Percentiles rank a stretch among this genome's conserved stretches.
These are phyloP conservation scores for Rhadinocentrus ornatus DNA, from an alignment of 2,797 vertebrate genomes.

Conservation along the genomic window DNA sequence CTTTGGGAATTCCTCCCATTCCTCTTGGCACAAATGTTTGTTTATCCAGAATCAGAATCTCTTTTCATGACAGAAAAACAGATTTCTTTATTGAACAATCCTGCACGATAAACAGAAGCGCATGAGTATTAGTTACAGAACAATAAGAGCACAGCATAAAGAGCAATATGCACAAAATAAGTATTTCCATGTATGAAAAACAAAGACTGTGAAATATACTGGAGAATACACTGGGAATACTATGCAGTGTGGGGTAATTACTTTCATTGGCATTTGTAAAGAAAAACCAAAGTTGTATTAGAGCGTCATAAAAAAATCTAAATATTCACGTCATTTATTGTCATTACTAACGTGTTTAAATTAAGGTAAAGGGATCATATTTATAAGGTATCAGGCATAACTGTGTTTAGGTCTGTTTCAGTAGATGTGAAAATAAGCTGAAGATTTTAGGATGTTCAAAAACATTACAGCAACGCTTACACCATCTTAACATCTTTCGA, in stretches of 20 bases:
- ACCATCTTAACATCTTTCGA: slow-evolving; percentile 16
- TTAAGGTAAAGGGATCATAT: neutral
- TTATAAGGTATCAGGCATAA: neutral
- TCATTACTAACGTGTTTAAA: neutral
- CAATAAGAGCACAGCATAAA: neutral
- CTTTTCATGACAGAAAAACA: neutral
- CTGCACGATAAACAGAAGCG: neutral
- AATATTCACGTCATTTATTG: neutral
- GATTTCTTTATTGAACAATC: neutral
- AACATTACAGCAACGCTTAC: neutral
- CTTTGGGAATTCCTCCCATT: too few relatives aligned
- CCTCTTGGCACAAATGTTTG: too few relatives aligned
- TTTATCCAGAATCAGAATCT: too few relatives aligned
- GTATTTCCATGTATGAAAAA: neutral
- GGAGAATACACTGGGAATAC: too few relatives aligned
- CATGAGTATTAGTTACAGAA: neutral
- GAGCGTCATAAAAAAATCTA: neutral
- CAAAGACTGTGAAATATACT: too few relatives aligned
- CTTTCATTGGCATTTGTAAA: neutral
- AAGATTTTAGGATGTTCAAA: neutral
- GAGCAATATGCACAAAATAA: neutral
- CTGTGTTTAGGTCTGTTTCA: neutral
- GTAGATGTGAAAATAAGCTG: neutral
- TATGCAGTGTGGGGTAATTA: too few relatives aligned
- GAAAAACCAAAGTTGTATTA: too few relatives aligned